phyloP scores from a whole-genome alignment of 2,113 vertebrate genomes.

The Dasyurus viverrinus region DNA sequence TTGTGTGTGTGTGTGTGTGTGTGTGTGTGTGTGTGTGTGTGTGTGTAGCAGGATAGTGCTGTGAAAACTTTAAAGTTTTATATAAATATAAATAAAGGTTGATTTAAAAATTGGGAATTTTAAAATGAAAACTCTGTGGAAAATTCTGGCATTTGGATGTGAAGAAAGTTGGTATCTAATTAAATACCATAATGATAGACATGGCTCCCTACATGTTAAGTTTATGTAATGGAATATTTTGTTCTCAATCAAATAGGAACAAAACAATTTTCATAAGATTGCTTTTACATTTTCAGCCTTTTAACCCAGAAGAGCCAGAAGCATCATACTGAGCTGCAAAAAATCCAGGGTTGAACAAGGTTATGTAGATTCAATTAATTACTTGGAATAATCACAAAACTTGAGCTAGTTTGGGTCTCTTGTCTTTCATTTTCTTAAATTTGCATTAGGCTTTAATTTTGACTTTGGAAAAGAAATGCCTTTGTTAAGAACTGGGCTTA shows the following conservation, averaged over 20 bases:
- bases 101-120: slow-evolving; percentile 21
- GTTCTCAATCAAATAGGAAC: slow-evolving; percentile 32
- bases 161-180: slow-evolving; percentile 31
- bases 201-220: background rate
- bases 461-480: background rate
- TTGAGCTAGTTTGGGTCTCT: background rate
- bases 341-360: background rate
- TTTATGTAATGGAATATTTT: slow-evolving; percentile 32
- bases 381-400: background rate
- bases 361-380: slow-evolving; percentile 11
- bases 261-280: background rate
- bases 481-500: background rate
- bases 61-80: slow-evolving; percentile 3
- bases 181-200: slow-evolving; percentile 25
- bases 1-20: background rate
- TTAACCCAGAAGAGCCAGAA: background rate
- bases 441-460: slow-evolving; percentile 33
- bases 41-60: background rate
- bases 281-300: background rate
- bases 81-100: background rate
- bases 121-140: slow-evolving; percentile 8
- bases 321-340: slow-evolving; percentile 7
- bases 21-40: no score
- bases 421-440: slow-evolving; percentile 22
- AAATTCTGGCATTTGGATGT: slow-evolving; percentile 23